These are phyloP conservation scores for Cichladusa arquata DNA, from an alignment of 2,113 vertebrate genomes.

Conservation along the genomic window DNA sequence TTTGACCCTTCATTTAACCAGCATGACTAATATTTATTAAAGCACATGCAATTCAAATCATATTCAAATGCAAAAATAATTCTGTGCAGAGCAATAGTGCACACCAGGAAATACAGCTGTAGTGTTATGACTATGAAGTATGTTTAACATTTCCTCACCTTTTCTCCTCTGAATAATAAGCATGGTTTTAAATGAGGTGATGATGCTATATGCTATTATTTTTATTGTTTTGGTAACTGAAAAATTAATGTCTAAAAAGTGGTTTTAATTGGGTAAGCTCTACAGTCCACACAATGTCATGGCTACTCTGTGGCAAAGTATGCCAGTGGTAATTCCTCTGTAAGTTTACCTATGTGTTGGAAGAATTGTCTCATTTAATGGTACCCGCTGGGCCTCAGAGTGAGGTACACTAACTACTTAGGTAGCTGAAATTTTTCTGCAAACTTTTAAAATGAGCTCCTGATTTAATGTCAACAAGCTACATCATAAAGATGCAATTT, in stretches of 20 bases:
- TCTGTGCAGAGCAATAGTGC: not conserved
- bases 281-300: not conserved
- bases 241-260: not conserved
- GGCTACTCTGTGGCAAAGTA: not conserved
- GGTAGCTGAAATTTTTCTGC: not conserved
- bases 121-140: not conserved
- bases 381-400: not conserved
- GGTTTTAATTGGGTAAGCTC: not conserved
- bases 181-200: not conserved
- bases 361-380: not conserved
- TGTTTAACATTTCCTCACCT: not conserved
- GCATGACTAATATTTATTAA: not conserved
- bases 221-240: conserved; percentile 4
- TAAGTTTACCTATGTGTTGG: not conserved
- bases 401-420: not conserved
- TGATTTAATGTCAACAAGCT: not conserved
- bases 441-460: not conserved
- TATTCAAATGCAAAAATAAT: not conserved
- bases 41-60: not conserved
- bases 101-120: not conserved
- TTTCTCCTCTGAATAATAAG: not conserved
- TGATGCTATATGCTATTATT: not conserved
- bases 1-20: not conserved
- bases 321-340: not conserved
- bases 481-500: not conserved